These are phyloP conservation scores for Brachyalestes nurse DNA, from an alignment of 2,797 vertebrate genomes.

Conservation along the genomic window DNA sequence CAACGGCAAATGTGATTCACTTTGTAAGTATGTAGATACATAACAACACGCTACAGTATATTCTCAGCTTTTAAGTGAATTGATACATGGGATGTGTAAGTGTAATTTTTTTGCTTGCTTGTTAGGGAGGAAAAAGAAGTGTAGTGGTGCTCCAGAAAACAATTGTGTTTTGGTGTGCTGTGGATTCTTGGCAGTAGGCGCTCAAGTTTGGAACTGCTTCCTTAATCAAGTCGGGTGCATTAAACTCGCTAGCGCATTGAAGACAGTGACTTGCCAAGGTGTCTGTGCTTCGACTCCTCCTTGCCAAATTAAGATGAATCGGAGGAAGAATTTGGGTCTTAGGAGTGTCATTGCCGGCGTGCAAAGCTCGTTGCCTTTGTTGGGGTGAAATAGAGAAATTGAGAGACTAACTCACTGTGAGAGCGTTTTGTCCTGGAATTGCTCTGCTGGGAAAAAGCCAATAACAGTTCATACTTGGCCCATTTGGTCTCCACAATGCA, in stretches of 20 bases:
- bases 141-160: not conserved
- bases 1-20: too few relatives aligned
- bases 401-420: constrained; percentile 22
- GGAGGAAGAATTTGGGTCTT: constrained; percentile 9
- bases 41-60: too few relatives aligned
- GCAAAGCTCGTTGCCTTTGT: constrained; percentile 14
- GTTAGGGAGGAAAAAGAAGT: not conserved
- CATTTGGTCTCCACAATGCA: constrained; percentile 11
- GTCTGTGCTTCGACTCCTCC: constrained; percentile 2
- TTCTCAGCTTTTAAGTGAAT: not conserved
- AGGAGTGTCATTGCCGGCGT: not conserved
- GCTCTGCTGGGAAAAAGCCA: constrained; percentile 23
- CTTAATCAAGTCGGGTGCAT: constrained; percentile 20
- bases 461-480: constrained; percentile 32
- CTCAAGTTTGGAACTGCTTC: not conserved
- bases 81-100: not conserved
- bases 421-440: constrained; percentile 26
- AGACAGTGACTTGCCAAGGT: not conserved
- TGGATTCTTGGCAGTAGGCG: not conserved
- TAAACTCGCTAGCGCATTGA: not conserved
- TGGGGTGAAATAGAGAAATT: constrained; percentile 25
- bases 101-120: not conserved
- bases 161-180: not conserved
- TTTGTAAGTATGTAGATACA: too few relatives aligned
- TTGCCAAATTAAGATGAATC: constrained; percentile 22